Evolutionary conservation across 2,113 vertebrate species (phyloP).

Genomic region (Hypanus sabinus): DNA sequence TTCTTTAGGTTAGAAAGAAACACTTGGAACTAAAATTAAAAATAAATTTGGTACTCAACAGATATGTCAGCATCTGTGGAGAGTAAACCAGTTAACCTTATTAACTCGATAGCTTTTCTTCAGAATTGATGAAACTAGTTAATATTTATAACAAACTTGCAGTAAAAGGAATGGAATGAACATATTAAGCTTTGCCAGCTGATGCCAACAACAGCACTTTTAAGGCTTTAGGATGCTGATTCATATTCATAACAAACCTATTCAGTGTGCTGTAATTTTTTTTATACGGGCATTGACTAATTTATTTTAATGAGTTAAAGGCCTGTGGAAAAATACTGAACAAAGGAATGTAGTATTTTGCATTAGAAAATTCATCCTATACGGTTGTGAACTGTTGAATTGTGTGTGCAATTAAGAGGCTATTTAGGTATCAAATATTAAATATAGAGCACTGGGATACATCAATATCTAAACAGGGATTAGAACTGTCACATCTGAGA

Average conservation of each 20-base stretch:
- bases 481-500: not conserved
- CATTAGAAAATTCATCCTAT: not conserved
- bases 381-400: not conserved
- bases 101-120: too few species aligned
- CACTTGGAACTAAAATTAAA: not conserved
- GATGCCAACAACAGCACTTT: not conserved
- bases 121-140: too few species aligned
- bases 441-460: not conserved
- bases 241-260: slow-evolving; percentile 10
- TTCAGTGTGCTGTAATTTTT: not conserved
- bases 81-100: too few species aligned
- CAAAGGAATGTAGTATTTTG: not conserved
- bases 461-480: not conserved
- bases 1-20: not conserved
- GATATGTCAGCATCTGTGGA: too few species aligned
- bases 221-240: not conserved
- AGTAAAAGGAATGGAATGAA: not conserved
- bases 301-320: not conserved
- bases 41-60: too few species aligned
- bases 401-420: too few species aligned
- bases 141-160: too few species aligned
- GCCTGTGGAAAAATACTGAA: not conserved
- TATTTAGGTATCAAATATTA: slow-evolving; percentile 2
- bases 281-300: not conserved
- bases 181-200: not conserved